These are phyloP conservation scores for Cosmia pyralina DNA, from an alignment of 2,888 invertebrate species.

Conservation along the genomic window DNA sequence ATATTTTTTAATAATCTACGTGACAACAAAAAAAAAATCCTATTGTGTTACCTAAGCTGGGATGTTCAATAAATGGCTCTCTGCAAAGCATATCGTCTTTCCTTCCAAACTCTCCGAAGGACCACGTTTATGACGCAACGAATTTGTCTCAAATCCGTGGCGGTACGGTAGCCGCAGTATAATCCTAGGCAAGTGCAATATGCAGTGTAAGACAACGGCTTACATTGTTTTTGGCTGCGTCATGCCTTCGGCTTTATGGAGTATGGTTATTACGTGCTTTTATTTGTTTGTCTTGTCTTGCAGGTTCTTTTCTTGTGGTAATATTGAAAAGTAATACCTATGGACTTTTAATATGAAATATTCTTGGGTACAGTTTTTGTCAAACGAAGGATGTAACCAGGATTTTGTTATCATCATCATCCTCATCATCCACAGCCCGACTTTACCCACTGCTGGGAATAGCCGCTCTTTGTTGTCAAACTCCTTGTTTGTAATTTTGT, in stretches of 20 bases:
- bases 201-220: constrained; percentile 57
- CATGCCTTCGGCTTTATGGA: constrained; percentile 41
- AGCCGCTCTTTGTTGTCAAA: not conserved
- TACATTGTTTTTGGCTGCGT: constrained; percentile 55
- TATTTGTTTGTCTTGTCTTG: constrained; percentile 46
- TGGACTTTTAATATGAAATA: not conserved
- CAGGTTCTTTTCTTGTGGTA: constrained; percentile 15
- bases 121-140: constrained; percentile 59
- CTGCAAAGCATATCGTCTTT: constrained; percentile 15
- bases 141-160: constrained; percentile 60
- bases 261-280: constrained; percentile 45
- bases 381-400: not conserved
- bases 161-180: constrained; percentile 31
- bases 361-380: not conserved
- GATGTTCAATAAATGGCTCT: too few species aligned
- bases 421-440: too few species aligned
- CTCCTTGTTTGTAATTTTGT: not conserved
- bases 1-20: too few species aligned
- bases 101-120: constrained; percentile 19
- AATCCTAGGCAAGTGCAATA: constrained; percentile 58
- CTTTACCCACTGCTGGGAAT: too few species aligned
- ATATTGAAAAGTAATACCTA: constrained; percentile 11
- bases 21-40: too few species aligned
- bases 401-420: not conserved
- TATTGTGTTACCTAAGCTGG: too few species aligned